Evolutionary conservation across 1,140 invertebrate species (phyloP), one percentile per base, ranked within the genome.

Genomic region (Drosophila tropicalis): DNA sequence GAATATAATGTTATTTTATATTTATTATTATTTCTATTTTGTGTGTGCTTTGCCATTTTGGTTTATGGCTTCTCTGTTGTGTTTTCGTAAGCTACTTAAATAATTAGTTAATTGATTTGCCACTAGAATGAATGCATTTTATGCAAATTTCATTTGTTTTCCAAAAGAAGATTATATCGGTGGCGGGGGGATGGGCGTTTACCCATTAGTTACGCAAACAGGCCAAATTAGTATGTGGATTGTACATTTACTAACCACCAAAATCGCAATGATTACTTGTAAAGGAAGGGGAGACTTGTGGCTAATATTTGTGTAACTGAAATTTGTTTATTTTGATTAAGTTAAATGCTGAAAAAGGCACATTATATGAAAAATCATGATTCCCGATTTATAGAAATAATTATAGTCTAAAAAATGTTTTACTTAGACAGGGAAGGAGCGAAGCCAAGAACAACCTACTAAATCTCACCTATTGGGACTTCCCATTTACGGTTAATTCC

Each of bases 101-200:
- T 81, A 85, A 84, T 84, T 84, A 85, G 81, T 74, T 85, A 81
- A 84, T 84, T 84, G 81, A 63, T 77, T 78, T 70, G 25, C 19
- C 58, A 56, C 57, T 61, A 44, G 60, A 72, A 40, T 62, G 39
- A 72, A 40, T 62, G 39, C 36, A 29, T 56, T 54, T 67, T 67
- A 67, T 56, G 70, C 58, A 39, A 57, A 72, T 57, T 61, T 3
- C 44, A 22, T 22, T 22, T 51, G 44, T 22, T 22, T 51, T 22
- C 17, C 4, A 51, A 51, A 22, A 51, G 44, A 51, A 51, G 44
- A 51, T 51, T 51, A 51, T 19, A 5, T 6, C 5, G 29, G 25
- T 0, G 29, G 29, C 5, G 29, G 5, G 2, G 44, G 17, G 44
- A 51, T 51, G 5, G 2, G 44, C 9, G 44, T 22, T 51, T 51